phyloP scores from a whole-genome alignment of 2,888 invertebrate genomes.

The Masnerella sp. region DNA sequence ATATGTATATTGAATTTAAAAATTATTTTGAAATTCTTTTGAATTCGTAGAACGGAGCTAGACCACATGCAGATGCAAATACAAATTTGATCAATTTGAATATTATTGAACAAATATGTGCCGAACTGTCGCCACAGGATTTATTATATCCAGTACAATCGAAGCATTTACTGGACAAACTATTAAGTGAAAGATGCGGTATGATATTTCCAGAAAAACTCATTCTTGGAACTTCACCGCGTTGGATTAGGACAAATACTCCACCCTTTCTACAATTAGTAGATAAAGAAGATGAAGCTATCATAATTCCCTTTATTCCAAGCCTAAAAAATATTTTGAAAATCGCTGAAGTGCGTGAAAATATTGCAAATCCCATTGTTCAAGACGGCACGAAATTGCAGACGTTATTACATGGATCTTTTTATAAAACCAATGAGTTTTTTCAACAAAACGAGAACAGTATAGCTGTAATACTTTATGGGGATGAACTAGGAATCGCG shows the following conservation, averaged over 20 bases:
- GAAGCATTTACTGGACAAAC: conserved; percentile 13
- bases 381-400: conserved; percentile 31
- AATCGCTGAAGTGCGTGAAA: conserved; percentile 44
- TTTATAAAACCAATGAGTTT: conserved; percentile 49
- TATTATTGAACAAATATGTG: neutral
- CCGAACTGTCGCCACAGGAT: neutral
- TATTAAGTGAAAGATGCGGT: neutral
- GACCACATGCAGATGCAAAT: neutral
- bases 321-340: conserved; percentile 53
- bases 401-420: conserved; percentile 56
- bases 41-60: neutral
- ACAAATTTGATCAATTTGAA: neutral
- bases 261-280: conserved; percentile 6
- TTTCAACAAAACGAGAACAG: conserved; percentile 51
- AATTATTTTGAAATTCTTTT: conserved; percentile 1
- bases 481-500: conserved; percentile 39
- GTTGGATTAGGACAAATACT: conserved; percentile 16
- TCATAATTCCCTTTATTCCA: conserved; percentile 48
- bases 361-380: conserved; percentile 42
- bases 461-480: conserved; percentile 62
- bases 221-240: neutral
- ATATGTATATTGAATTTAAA: neutral
- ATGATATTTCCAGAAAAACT: conserved; percentile 19
- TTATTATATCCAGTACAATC: neutral
- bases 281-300: neutral